Evolutionary conservation across 2,888 invertebrate species (phyloP).

Genomic region (Trachelus tabidus): DNA sequence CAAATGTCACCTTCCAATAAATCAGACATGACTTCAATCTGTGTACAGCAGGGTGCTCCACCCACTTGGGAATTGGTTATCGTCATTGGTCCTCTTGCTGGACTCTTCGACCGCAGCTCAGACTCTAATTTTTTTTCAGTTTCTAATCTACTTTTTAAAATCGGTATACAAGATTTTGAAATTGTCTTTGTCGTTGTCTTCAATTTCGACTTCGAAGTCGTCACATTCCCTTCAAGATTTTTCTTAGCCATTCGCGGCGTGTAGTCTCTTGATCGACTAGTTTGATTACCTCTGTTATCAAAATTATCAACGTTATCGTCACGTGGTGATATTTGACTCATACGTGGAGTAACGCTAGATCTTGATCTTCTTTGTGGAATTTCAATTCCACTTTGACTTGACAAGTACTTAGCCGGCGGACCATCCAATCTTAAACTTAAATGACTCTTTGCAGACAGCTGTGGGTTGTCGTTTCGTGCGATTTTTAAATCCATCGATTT

Average conservation of each 20-base stretch:
- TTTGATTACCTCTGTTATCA: not conserved
- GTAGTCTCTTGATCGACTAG: not conserved
- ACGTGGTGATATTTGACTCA: constrained; percentile 21
- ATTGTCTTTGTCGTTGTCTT: constrained; percentile 19
- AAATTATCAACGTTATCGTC: not conserved
- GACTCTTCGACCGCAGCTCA: constrained; percentile 37
- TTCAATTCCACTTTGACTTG: not conserved
- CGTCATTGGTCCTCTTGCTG: constrained; percentile 38
- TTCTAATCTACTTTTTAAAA: constrained; percentile 43
- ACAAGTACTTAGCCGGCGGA: not conserved
- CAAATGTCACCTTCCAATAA: not conserved
- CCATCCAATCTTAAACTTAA: not conserved
- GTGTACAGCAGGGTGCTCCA: not conserved
- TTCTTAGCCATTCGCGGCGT: not conserved
- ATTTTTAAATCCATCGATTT: not conserved
- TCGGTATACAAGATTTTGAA: constrained; percentile 52
- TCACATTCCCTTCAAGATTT: not conserved
- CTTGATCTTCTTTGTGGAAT: constrained; percentile 37
- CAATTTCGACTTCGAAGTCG: not conserved
- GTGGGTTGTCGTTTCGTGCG: not conserved
- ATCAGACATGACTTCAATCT: not conserved
- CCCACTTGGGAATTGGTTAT: constrained; percentile 29
- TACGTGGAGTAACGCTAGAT: constrained; percentile 36
- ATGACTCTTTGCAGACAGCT: not conserved
- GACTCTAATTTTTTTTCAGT: constrained; percentile 23